Evolutionary conservation across 2,113 vertebrate species (phyloP), one percentile per base, ranked within the genome.

Genomic region (Pagrus major): DNA sequence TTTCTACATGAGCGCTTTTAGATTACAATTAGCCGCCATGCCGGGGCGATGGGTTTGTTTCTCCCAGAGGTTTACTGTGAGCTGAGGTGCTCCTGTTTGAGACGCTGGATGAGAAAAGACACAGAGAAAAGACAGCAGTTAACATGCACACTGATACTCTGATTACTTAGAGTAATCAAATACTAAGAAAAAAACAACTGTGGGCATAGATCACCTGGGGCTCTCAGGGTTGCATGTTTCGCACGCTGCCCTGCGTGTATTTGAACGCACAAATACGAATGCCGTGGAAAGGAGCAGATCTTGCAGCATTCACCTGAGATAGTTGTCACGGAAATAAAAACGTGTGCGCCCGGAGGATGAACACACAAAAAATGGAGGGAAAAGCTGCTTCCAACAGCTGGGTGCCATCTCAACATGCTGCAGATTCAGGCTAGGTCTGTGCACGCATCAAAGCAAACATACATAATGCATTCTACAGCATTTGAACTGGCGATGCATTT

Each of bases 21-120:
- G 29, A 56, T 58, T 55, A n/a, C 44, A 78, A 51, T 73, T 74
- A 61, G 56, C 46, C 76, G 46, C 27, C 25, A 76, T 70, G 63
- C 82, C 65, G 46, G 71, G 49, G 47, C 65, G 58, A 47, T 82
- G 37, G 49, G 68, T 63, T 33, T 3, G 15, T 55, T 39, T 76
- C 51, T 79, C 52, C 42, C 52, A 23, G 27, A 58, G 56, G 33
- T 84, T 55, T 29, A 33, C 21, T 61, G 18, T 25, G 29, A 39
- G 21, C 54, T 42, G 56, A 52, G 25, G 86, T 27, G 42, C 11
- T 35, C 55, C n/a, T 68, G 76, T 71, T 55, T 18, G 46, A 31
- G 52, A 54, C 1, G 35, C 44, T 35, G 56, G 49, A 41, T 63
- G 54, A 63, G 2, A 42, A 8, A n/a, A 51, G 37, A 46, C 15